Evolutionary conservation across 2,113 vertebrate genomes (phyloP).

Genomic region (Bufo bufo): DNA sequence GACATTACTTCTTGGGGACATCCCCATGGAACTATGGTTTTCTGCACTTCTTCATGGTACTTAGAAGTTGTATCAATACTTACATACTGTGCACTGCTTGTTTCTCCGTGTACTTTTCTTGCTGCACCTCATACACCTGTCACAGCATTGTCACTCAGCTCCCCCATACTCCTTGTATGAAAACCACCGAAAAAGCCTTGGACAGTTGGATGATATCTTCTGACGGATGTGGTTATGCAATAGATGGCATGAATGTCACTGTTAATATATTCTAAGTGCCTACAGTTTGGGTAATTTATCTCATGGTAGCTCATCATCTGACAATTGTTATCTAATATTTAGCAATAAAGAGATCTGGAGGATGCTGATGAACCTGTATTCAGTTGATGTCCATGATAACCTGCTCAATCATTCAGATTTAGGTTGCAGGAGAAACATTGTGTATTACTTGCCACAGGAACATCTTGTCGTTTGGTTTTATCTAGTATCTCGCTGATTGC

Average conservation of each 20-base stretch:
- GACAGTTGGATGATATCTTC: too few species aligned
- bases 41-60: too few species aligned
- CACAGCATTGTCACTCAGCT: too few species aligned
- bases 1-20: too few species aligned
- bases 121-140: too few species aligned
- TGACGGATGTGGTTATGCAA: too few species aligned
- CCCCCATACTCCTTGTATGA: too few species aligned
- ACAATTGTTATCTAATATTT: not conserved
- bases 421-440: not conserved
- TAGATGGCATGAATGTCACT: not conserved
- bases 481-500: constrained; percentile 45
- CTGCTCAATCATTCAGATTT: constrained; percentile 8
- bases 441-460: constrained; percentile 16
- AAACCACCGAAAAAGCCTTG: too few species aligned
- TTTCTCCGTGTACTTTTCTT: too few species aligned
- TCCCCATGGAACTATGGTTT: too few species aligned
- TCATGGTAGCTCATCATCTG: not conserved
- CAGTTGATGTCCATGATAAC: not conserved
- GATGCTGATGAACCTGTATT: not conserved
- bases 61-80: too few species aligned
- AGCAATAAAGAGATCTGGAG: not conserved
- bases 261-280: not conserved
- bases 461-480: constrained; percentile 40
- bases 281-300: not conserved
- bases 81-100: too few species aligned